Evolutionary conservation across 1,140 invertebrate species (phyloP).

Genomic region (Daktulosphaira vitifoliae): DNA sequence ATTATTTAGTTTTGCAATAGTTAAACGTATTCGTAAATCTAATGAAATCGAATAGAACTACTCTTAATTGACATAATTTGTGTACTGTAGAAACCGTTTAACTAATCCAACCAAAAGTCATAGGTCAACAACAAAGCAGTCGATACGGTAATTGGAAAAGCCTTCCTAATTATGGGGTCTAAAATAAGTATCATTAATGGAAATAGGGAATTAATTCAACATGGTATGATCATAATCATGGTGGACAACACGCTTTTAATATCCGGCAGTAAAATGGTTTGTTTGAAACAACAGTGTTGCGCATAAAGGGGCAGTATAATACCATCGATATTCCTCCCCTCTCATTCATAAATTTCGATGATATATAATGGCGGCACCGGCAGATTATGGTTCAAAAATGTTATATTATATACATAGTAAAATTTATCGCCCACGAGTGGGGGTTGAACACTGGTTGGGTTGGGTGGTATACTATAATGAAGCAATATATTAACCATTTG

Average conservation of each 20-base stretch:
- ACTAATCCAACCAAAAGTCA: too few species aligned
- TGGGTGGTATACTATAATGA: background rate
- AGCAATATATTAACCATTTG: slow-evolving; percentile 27
- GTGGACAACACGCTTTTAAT: slow-evolving; percentile 1
- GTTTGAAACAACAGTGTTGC: slow-evolving; percentile 12
- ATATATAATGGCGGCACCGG: background rate
- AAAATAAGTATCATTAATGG: too few species aligned
- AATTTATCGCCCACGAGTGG: slow-evolving; percentile 11
- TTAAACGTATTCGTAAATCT: too few species aligned
- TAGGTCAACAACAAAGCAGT: too few species aligned
- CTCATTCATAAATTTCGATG: background rate
- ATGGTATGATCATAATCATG: background rate
- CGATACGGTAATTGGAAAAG: too few species aligned
- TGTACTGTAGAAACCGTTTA: too few species aligned
- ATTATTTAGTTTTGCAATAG: too few species aligned
- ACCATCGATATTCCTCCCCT: slow-evolving; percentile 19
- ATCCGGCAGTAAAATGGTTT: background rate
- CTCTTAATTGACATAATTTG: too few species aligned
- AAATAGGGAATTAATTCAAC: too few species aligned
- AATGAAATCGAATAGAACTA: too few species aligned
- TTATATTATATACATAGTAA: slow-evolving; percentile 21
- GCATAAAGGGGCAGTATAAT: slow-evolving; percentile 23
- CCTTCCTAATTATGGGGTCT: too few species aligned
- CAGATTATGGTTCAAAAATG: slow-evolving; percentile 27
- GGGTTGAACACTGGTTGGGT: background rate